These are phyloP conservation scores for Heliconius melpomene DNA, from an alignment of 1,140 invertebrate genomes.

Conservation along the genomic window DNA sequence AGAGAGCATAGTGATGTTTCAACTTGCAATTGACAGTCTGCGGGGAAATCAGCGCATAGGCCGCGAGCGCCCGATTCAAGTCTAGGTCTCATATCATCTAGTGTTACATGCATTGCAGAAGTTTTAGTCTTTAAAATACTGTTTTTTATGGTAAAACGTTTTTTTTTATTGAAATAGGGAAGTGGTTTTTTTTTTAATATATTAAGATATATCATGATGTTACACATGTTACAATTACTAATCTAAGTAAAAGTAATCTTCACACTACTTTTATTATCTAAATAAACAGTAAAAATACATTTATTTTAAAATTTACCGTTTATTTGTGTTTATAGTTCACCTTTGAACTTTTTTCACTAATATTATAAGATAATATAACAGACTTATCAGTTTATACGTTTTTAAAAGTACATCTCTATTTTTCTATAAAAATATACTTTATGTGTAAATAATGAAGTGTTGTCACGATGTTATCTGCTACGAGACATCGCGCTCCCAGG, in stretches of 20 bases:
- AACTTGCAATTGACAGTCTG: constrained; percentile 50
- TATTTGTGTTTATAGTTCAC: neutral
- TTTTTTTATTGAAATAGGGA: neutral
- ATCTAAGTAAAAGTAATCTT: too few species aligned
- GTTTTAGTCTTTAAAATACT: neutral
- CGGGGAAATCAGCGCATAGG: constrained; percentile 58
- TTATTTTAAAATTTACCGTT: neutral
- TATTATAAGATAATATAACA: too few species aligned
- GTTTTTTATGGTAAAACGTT: neutral
- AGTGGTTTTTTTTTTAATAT: too few species aligned
- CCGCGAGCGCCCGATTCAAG: constrained; percentile 53
- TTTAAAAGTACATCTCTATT: neutral
- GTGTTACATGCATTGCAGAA: constrained; percentile 2
- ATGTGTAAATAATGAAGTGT: constrained; percentile 26
- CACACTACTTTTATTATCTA: too few species aligned
- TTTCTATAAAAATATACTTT: neutral
- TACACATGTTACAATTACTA: too few species aligned
- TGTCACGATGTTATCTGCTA: constrained; percentile 15
- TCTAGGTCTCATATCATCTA: constrained; percentile 35
- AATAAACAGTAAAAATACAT: too few species aligned
- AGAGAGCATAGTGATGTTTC: constrained; percentile 55
- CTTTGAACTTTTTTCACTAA: too few species aligned
- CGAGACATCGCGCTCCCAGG: constrained; percentile 3
- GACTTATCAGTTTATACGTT: neutral
- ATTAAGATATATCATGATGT: too few species aligned